Percentiles rank a stretch among this genome's conserved stretches.
phyloP scores from a whole-genome alignment of 2,113 vertebrate species.

The Danionella cerebrum region DNA sequence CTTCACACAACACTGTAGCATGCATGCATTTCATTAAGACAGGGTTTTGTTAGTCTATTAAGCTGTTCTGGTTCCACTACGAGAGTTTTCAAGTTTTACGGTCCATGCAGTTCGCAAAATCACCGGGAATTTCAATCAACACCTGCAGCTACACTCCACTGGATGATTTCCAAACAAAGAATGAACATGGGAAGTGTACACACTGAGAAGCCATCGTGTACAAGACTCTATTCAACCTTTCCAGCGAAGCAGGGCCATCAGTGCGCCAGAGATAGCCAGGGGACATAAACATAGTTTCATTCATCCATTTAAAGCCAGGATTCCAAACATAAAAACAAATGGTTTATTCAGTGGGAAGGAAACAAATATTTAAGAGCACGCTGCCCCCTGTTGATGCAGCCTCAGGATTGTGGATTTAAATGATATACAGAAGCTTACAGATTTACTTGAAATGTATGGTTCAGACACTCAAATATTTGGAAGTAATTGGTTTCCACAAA shows the following conservation, averaged over 20 bases:
- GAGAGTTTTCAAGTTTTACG: not conserved
- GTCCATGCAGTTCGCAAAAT: not conserved
- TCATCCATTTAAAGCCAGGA: not conserved
- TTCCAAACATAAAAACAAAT: not conserved
- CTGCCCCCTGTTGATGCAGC: constrained; percentile 37
- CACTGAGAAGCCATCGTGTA: not conserved
- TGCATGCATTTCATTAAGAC: not conserved
- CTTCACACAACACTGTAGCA: not conserved
- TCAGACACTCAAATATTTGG: too few relatives aligned
- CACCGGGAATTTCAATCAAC: not conserved
- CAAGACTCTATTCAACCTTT: not conserved
- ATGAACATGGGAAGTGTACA: not conserved
- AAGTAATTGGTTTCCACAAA: too few relatives aligned
- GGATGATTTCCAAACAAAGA: not conserved
- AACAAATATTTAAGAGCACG: constrained; percentile 1
- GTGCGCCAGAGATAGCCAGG: not conserved
- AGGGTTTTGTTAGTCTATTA: not conserved
- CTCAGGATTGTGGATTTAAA: not conserved
- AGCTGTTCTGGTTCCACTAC: not conserved
- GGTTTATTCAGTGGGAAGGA: not conserved
- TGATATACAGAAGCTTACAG: too few relatives aligned
- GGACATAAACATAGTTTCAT: not conserved
- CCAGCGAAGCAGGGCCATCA: not conserved
- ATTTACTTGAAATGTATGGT: too few relatives aligned
- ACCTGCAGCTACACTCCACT: not conserved